Conservation (phyloP, 2,888 invertebrate genomes). For the Drosophila aldrichi region DNA sequence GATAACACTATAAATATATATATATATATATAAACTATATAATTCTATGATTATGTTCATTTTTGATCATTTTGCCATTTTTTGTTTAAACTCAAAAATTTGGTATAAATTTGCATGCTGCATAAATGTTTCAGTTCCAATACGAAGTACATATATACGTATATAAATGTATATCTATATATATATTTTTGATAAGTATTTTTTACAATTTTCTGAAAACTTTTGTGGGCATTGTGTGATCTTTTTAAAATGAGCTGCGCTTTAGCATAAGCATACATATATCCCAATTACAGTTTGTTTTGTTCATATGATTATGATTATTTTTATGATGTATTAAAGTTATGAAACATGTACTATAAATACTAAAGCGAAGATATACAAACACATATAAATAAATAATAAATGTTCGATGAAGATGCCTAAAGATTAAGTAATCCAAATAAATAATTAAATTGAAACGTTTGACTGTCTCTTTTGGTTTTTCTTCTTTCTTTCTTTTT, state of each 20-base stretch:
- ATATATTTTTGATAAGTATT: conserved; percentile 76
- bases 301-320: conserved; percentile 77
- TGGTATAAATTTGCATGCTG: conserved; percentile 64
- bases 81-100: conserved; percentile 41
- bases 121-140: conserved; percentile 51
- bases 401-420: conserved; percentile 66
- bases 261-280: conserved; percentile 52
- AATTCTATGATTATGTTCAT: conserved; percentile 40
- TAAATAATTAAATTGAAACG: conserved; percentile 66
- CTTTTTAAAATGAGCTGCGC: conserved; percentile 69
- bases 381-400: conserved; percentile 47
- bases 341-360: conserved; percentile 75
- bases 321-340: conserved; percentile 80
- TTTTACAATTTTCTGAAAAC: conserved; percentile 58
- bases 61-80: conserved; percentile 62
- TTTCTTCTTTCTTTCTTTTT: conserved; percentile 6
- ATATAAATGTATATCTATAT: conserved; percentile 10
- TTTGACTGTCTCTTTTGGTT: conserved; percentile 39
- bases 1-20: conserved; percentile 8
- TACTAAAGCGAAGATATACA: conserved; percentile 42
- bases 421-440: conserved; percentile 73
- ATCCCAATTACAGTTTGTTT: conserved; percentile 74
- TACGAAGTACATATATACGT: conserved; percentile 26
- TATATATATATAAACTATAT: conserved; percentile 13
- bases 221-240: conserved; percentile 72